Evolutionary conservation across 2,888 invertebrate species (phyloP), one percentile per base, ranked within the genome.

Genomic region (Ormyrus labotus): DNA sequence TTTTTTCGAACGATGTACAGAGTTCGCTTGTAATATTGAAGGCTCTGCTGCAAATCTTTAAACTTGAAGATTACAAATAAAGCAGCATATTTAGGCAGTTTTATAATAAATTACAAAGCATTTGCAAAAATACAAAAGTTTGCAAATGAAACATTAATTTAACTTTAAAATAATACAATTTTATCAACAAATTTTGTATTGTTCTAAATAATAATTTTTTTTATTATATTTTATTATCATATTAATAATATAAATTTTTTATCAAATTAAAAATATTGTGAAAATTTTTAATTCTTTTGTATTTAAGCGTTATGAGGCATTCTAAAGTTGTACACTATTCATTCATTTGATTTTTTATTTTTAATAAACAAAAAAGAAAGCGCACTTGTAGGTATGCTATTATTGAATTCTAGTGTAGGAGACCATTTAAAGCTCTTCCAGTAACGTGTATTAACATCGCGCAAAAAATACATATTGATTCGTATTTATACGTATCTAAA

Each of bases 21-120:
- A 67, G 55, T 67, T 73, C 48, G 13, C 13, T 65, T 50, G 13
- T 50, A 19, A 34, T 19, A 47, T 34, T 11, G 45, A 34, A 58
- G 55, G n/a, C 65, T 67, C 67, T n/a, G 19, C 63, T 50, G 13
- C 19, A 64, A 71, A 71, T 78, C 71, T 70, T 78, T 45, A 78
- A 78, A 65, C 55, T 71, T 64, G 34, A 60, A 53, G 10, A 78
- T 51, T 65, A 71, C 58, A 58, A 65, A 60, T 78, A 60, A 57
- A 77, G 63, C 63, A 64, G 69, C 70, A 47, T 69, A 4, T 34
- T 34, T 34, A 34, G 34, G 34, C 34, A 34, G 34, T 34, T 34
- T 34, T 34, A 19, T 8, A 34, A 67, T 34, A 55, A 67, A 11
- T 63, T 72, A 64, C 13, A 48, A 64, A 55, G n/a, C 60, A n/a